phyloP scores from a whole-genome alignment of 2,113 vertebrate species.

The Cyanoderma ruficeps region DNA sequence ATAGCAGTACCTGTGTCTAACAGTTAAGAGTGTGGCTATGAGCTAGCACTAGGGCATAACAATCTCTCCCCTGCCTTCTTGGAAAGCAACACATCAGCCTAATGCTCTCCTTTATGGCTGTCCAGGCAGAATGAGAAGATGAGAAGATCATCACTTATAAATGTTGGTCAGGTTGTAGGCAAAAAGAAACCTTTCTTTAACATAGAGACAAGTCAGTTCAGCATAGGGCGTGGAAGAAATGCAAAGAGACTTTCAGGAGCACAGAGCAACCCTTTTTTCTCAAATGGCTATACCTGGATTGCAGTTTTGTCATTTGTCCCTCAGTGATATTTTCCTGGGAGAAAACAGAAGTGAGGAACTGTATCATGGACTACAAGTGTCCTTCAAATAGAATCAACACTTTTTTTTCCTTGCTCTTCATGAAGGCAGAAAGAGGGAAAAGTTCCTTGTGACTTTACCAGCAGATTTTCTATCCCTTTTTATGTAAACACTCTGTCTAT shows the following conservation, averaged over 20 bases:
- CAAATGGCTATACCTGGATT: background rate
- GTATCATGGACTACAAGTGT: background rate
- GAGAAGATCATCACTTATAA: background rate
- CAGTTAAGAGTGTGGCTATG: background rate
- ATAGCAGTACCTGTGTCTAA: background rate
- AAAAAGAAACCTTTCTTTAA: background rate
- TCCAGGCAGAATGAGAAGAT: background rate
- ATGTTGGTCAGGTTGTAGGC: background rate
- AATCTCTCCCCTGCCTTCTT: background rate
- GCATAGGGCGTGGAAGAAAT: background rate
- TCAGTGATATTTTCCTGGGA: background rate
- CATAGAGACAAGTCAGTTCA: background rate
- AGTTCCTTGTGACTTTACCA: conserved; percentile 9
- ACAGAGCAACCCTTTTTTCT: background rate
- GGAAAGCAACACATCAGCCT: background rate
- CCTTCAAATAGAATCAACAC: background rate
- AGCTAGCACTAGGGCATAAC: background rate
- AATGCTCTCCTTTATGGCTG: background rate
- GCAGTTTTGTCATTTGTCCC: background rate
- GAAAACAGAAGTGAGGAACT: background rate
- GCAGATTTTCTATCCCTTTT: conserved; percentile 41
- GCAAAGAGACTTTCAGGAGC: background rate
- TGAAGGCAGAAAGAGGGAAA: background rate
- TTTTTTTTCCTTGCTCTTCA: background rate
- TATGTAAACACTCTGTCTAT: conserved; percentile 37